Base-by-base conservation (phyloP, 1,140 invertebrate species). In the Drosophila malerkotliana region DNA sequence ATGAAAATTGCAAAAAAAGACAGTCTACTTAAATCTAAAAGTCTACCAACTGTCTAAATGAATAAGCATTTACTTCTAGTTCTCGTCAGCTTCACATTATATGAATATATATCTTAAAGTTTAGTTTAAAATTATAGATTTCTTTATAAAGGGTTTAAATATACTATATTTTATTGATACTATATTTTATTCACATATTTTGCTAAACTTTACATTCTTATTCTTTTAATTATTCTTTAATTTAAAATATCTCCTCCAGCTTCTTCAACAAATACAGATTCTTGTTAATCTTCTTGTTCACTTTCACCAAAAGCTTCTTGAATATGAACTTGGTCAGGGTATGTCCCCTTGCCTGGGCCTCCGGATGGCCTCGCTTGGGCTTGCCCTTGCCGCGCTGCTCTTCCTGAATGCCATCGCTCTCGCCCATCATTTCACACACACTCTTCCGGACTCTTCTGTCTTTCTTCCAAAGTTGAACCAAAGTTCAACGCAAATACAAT, bases 401-500 rank as follows among this genome's bases (percentile, higher is more conserved):
- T 3, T 4, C 12, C 1, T 10, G 0, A 10, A 12, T 37, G 10
- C 34, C 10, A 2, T 37, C 12, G 34, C 34, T 12, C 4, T 37
- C 9, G 34, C 34, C 34, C 34, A 77, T 84, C 77, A 79, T 69
- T 76, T 62, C 63, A 59, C 26, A 34, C 59, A 41, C 49, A 12
- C 48, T 26, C 26, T 28, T 28, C 26, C 4, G 26, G 26, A 6
- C 5, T 5, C 5, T 28, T 28, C 26, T 28, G 26, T 5, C 6
- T 7, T 7, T 28, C 26, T 28, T 28, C 26, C 51, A 34, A 49
- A 34, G 56, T 37, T 9, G 1, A 4, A 7, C 51, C 83, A 87
- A 79, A 87, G 82, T 87, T 87, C 82, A 87, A 87, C 83, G 83
- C 72, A 88, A 87, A 87, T 87, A 88, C 88, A 88, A 88, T 87